Conservation (phyloP, 2,113 vertebrate species). For the Silurus glanis region DNA sequence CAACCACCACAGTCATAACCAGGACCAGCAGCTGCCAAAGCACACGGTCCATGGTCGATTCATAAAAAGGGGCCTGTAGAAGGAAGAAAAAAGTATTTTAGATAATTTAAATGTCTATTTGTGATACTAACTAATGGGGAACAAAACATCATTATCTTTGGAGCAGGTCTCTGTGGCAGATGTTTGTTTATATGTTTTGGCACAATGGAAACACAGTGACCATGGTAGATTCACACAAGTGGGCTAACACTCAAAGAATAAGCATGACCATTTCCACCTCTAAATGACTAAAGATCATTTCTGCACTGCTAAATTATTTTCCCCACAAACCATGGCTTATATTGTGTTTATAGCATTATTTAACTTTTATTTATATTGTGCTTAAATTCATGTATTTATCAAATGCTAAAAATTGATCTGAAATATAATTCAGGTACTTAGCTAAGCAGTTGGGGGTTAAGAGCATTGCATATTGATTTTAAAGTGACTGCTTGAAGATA, state of each 20-base stretch:
- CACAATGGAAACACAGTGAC: background rate
- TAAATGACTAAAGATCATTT: background rate
- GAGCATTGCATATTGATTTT: background rate
- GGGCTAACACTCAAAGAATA: background rate
- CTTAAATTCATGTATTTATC: background rate
- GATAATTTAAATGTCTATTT: background rate
- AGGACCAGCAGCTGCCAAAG: slow-evolving; percentile 85
- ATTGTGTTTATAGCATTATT: background rate
- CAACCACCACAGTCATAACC: slow-evolving; percentile 79
- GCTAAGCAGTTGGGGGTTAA: background rate
- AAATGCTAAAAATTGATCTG: background rate
- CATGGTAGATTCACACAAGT: background rate
- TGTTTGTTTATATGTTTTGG: slow-evolving; percentile 5
- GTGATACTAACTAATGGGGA: background rate
- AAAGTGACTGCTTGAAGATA: background rate
- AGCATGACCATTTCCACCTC: background rate
- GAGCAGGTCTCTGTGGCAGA: slow-evolving; percentile 1
- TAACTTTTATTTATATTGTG: background rate
- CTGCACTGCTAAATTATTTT: background rate
- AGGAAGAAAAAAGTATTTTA: slow-evolving; percentile 27
- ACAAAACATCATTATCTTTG: slow-evolving; percentile 14
- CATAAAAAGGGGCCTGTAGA: slow-evolving; percentile 72
- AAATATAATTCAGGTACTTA: background rate
- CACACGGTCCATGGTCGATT: slow-evolving; percentile 89
- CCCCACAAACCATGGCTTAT: background rate